Conservation (phyloP, 1,140 invertebrate genomes). For the Schlechtendalia chinensis region DNA sequence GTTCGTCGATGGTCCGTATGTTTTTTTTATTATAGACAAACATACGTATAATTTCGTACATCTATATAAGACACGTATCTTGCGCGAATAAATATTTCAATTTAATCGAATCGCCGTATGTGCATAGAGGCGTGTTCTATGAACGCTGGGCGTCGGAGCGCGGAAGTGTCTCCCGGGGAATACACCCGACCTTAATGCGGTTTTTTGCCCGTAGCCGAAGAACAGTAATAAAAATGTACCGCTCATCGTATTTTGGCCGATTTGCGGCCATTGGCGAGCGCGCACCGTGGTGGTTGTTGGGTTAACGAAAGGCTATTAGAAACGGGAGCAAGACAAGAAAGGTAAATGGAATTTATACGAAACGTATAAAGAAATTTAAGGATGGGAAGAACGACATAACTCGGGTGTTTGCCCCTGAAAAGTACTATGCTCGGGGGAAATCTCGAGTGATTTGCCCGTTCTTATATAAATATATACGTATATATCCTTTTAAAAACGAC, state of each 20-base stretch:
- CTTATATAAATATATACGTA: neutral
- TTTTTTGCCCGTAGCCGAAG: neutral
- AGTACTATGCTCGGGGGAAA: slow-evolving; percentile 6
- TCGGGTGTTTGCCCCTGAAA: neutral
- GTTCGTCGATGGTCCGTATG: no score
- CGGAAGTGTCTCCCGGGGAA: neutral
- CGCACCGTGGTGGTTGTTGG: no score
- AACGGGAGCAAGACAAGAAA: no score
- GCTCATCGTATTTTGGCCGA: neutral
- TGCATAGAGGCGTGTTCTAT: neutral
- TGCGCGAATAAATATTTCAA: neutral
- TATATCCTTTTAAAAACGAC: neutral
- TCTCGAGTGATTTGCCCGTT: neutral
- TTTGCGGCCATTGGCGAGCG: neutral
- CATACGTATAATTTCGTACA: neutral
- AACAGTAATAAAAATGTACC: slow-evolving; percentile 3
- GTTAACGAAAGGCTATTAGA: no score
- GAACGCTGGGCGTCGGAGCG: neutral
- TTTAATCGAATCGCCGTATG: neutral
- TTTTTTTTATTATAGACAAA: neutral
- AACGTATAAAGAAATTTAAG: neutral
- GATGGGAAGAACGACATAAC: neutral
- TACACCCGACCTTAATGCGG: neutral
- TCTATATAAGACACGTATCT: no score
- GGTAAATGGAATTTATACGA: neutral